Evolutionary conservation across 2,888 invertebrate genomes (phyloP).

Genomic region (Tenthredo scrophulariae): DNA sequence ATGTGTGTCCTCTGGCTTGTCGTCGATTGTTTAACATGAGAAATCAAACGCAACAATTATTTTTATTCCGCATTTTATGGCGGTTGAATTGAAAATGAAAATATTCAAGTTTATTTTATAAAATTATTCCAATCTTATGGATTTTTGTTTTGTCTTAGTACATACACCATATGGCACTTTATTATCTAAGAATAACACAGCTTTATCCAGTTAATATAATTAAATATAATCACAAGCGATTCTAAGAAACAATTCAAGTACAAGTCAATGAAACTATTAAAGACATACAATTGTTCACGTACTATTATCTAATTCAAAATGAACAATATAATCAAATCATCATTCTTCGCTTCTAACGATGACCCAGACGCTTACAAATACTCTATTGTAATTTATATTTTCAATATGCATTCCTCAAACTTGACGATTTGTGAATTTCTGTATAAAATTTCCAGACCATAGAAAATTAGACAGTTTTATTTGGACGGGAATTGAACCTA

Average conservation of each 20-base stretch:
- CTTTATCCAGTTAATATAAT: background rate
- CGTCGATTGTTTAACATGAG: background rate
- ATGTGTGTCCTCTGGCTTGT: background rate
- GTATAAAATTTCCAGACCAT: background rate
- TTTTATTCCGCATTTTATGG: background rate
- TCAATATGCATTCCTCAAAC: background rate
- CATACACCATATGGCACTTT: background rate
- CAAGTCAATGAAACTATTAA: background rate
- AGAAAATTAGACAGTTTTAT: slow-evolving; percentile 14
- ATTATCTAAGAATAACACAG: background rate
- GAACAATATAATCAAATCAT: background rate
- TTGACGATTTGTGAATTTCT: slow-evolving; percentile 6
- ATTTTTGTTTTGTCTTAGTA: background rate
- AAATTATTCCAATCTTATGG: background rate
- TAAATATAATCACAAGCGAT: background rate
- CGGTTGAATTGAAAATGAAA: background rate
- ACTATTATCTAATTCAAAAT: slow-evolving; percentile 9
- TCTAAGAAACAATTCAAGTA: background rate
- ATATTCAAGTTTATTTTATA: background rate
- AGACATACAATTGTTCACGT: background rate
- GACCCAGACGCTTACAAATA: background rate
- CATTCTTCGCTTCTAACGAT: background rate
- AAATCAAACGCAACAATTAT: slow-evolving; percentile 15
- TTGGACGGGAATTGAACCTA: slow-evolving; percentile 5
- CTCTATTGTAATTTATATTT: background rate